Base-by-base conservation (phyloP, 2,113 vertebrate genomes). In the Xiphophorus hellerii region DNA sequence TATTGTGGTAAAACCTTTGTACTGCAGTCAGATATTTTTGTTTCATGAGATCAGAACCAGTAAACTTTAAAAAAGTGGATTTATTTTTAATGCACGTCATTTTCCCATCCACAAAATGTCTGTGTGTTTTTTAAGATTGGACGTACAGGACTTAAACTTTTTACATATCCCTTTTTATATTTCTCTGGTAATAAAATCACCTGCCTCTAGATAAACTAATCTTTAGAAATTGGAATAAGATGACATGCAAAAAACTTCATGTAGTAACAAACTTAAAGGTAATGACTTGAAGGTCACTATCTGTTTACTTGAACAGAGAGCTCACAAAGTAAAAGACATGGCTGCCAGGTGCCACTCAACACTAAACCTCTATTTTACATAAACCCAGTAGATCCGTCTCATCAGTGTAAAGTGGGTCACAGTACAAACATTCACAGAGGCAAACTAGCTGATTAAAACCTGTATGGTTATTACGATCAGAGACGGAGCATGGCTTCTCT, bases 321-420 rank as follows among this genome's bases (percentile, higher is more conserved):
- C 64, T 72, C 42, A 37, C 44, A 35, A 10, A 87, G 78, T 63
- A 72, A 62, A 80, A 62, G 76, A 69, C 58, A 76, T 81, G 75
- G 79, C 86, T 84, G 85, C 86, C 81, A 88, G 84, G 71, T 75
- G 80, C 78, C 65, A 62, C 65, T 51, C 58, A 69, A 83, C 73
- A 83, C 68, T 90, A 84, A 88, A 82, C 74, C n/a, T 30, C 51
- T 69, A 17, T 62, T 70, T 44, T 14, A 30, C 71, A 44, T 25
- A 29, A 20, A 12, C 42, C 62, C 30, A 28, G 64, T 33, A n/a
- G 77, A 80, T 81, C 77, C 27, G 51, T 69, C 30, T 61, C 54
- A 44, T 22, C 6, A 29, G 69, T 1, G 14, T 42, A 76, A 27
- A 62, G 37, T 44, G 28, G 39, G 74, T 71, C 65, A 65, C 67